Base-by-base conservation (phyloP, 1,140 invertebrate genomes). In the Elymnias hypermnestra region DNA sequence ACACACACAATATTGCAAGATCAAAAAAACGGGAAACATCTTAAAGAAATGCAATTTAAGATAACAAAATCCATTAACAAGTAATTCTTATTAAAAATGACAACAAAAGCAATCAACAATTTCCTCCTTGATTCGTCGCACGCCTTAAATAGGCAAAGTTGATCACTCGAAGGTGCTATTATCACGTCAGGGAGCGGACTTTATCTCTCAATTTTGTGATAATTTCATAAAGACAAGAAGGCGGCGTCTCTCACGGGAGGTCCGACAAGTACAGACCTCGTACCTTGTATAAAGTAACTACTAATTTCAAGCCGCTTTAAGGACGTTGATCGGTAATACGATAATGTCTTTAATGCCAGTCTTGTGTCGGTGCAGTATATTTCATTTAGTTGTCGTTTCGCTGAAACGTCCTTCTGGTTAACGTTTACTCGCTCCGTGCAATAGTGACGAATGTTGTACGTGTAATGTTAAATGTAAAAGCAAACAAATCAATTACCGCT, bases 151-250 rank as follows among this genome's bases (percentile, higher is more conserved):
- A 67, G 63, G 51, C 50, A 57, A 67, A 42, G 33, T 31, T 42
- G 41, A 48, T 38, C 45, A 53, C 56, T 44, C 37, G 41, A 23
- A 48, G 58, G 46, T 44, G 46, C 61, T 65, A 77, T 77, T 81
- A 81, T 60, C 67, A 57, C 61, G 67, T 77, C 76, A 67, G 53
- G 61, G 29, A 61, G 59, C 51, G 38, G 55, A 50, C 53, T 67
- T 73, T 81, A 75, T 77, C 69, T 72, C 73, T 81, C 70, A 81
- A 81, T 77, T 74, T 68, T 67, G 65, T 71, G 72, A 75, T 81
- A 73, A 75, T 74, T 81, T 75, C 66, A 75, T 75, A 72, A 76
- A 77, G 57, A 57, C 60, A 57, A 58, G 65, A 41, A 65, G 65
- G 61, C 67, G 64, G 64, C 54, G 51, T 46, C 52, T 49, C 52